Base-by-base conservation (phyloP, 2,888 invertebrate species). In the Hymenopus coronatus region DNA sequence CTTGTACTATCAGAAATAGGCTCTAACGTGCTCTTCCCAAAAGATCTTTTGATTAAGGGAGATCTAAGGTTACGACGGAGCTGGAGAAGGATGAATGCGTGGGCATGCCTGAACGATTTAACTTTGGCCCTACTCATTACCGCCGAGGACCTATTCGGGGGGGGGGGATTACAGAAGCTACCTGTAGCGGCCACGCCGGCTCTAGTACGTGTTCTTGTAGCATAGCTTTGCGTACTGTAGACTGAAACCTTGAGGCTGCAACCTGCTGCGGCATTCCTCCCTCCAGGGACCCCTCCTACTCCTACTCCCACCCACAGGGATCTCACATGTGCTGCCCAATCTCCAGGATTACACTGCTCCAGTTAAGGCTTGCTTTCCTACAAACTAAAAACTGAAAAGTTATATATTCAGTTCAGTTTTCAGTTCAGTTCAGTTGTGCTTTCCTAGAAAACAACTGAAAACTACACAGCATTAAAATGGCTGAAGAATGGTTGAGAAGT, bases 201-300 rank as follows among this genome's bases (percentile, higher is more conserved):
- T 20, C 25, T 70, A 15, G 20, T 70, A 40, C 40, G 40, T 40
- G 40, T 25, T 70, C 20, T 70, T 70, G 20, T 0, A 25, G 54
- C 54, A 70, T 70, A 70, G 54, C 54, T 15, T 20, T 70, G 54
- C 54, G 54, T 70, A 70, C 20, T 70, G 54, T 40, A 3, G 40
- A 12, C 40, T 40, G 40, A 40, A 40, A 87, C 87, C 87, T 87
- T 30, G 87, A 87, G 87, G 87, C 87, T 70, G 54, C 87, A 82
- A 33, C 87, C 54, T 70, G 54, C 54, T 87, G 12, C 82, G 82
- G 82, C 87, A 87, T 87, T 87, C 87, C 87, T 81, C 87, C 87
- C 87, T 87, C 86, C 46, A 87, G 82, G n/a, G 30, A 87, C 87
- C 87, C 82, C 87, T 87, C 87, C 87, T 33, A 87, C 87, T 82